Percentiles rank a stretch among this genome's conserved stretches.
phyloP scores from a whole-genome alignment of 2,888 invertebrate genomes.

The Monoplex corrugatus region DNA sequence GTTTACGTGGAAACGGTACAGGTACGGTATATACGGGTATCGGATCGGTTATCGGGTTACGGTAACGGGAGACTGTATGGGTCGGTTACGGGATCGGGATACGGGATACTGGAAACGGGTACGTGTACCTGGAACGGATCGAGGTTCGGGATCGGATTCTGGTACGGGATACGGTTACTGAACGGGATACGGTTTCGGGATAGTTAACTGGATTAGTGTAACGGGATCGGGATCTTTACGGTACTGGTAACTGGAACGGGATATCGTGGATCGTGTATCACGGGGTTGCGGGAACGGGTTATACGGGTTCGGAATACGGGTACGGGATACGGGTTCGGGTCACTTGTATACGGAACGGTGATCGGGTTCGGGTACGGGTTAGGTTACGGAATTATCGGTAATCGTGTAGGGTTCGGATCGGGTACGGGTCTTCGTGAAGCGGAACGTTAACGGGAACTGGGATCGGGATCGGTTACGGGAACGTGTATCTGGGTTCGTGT shows the following conservation, averaged over 20 bases:
- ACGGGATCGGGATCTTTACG: too few species aligned
- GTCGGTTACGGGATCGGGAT: constrained; percentile 51
- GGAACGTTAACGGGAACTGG: too few species aligned
- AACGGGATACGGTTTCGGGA: constrained; percentile 31
- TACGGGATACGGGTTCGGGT: constrained; percentile 29
- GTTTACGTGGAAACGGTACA: too few species aligned
- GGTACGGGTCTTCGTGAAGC: too few species aligned
- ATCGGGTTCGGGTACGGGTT: constrained; percentile 53
- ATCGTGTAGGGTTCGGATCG: constrained; percentile 51
- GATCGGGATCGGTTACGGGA: constrained; percentile 55
- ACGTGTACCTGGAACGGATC: too few species aligned
- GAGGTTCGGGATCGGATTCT: constrained; percentile 53
- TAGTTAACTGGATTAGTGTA: too few species aligned
- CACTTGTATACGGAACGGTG: constrained; percentile 48
- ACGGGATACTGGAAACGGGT: constrained; percentile 53
- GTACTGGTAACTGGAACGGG: too few species aligned
- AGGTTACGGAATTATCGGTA: background rate
- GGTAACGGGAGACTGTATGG: too few species aligned
- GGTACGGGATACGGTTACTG: background rate
- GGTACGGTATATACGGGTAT: too few species aligned
- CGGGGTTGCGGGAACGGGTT: constrained; percentile 43
- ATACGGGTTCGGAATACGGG: constrained; percentile 14
- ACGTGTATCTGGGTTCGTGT: constrained; percentile 30
- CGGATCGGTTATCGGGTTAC: too few species aligned
- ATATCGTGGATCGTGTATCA: too few species aligned